phyloP scores from a whole-genome alignment of 2,888 invertebrate genomes.

The Eupeodes luniger region DNA sequence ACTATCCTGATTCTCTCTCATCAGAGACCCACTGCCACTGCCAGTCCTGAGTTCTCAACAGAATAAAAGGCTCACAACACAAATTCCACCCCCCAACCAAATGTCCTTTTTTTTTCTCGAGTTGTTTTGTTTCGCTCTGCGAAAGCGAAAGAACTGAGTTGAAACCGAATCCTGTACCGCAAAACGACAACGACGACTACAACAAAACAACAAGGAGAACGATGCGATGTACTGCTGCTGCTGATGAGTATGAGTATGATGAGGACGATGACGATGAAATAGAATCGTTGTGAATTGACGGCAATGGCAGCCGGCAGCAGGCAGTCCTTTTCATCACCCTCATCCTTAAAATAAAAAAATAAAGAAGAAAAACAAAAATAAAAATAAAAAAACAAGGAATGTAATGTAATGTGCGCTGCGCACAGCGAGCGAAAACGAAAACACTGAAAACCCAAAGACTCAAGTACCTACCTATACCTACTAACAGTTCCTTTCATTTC shows the following conservation, averaged over 20 bases:
- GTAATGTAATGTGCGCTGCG: constrained; percentile 48
- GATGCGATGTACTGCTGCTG: neutral
- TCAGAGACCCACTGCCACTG: neutral
- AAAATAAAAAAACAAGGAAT: neutral
- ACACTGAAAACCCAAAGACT: neutral
- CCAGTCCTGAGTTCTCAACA: neutral
- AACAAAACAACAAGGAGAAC: neutral
- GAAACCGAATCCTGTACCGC: constrained; percentile 61
- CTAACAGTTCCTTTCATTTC: neutral
- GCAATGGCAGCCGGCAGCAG: constrained; percentile 55
- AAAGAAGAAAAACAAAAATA: neutral
- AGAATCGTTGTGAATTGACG: constrained; percentile 63
- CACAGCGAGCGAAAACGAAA: constrained; percentile 27
- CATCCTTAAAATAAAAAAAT: neutral
- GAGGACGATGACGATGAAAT: constrained; percentile 40
- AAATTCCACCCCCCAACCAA: constrained; percentile 31
- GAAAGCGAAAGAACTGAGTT: constrained; percentile 9
- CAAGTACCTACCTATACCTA: neutral
- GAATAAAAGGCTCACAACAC: constrained; percentile 24
- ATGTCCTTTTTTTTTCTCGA: constrained; percentile 29
- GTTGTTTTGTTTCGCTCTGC: neutral
- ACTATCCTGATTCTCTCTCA: constrained; percentile 25
- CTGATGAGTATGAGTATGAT: constrained; percentile 5
- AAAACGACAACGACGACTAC: constrained; percentile 28
- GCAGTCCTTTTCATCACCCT: constrained; percentile 8